Base-by-base conservation (phyloP, 2,113 vertebrate genomes). In the Leptosomus discolor region DNA sequence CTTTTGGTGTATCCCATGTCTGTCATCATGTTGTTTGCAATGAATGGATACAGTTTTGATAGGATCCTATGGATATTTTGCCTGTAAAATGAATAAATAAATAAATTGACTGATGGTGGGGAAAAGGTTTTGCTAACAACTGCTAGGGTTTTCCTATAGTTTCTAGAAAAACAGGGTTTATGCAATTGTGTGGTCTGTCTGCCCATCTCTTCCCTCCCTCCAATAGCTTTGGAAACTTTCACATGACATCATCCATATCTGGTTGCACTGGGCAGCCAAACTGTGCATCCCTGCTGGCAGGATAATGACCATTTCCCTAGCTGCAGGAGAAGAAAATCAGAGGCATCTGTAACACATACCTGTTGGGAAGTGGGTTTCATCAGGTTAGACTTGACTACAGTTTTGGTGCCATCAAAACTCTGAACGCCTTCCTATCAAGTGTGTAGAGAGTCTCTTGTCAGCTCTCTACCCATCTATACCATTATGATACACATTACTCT, bases 101-200 rank as follows among this genome's bases (percentile, higher is more conserved):
- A 53, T n/a, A 56, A 9, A 60, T 27, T 2, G 5, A 41, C 5
- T 51, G 12, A 20, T 8, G 4, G 4, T 5, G 4, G 6, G 8
- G 10, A 20, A 37, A 32, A 45, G 6, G 0, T 24, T 64, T 92
- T 77, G 29, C 8, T 45, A 41, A 81, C 15, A 69, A 15, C 45
- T 58, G 5, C 6, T 76, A 14, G 11, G 5, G 2, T 39, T 73
- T 92, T 30, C 41, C 21, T 3, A 6, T 43, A 4, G 6, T 27
- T 91, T 69, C 34, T 19, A 22, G 50, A 63, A 74, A 74, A 87
- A 61, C 16, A 53, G n/a, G 20, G 20, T 81, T 65, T 57, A 48
- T 60, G 22, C 17, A 76, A 4, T 63, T 26, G 18, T 51, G 8
- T 24, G 20, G 17, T 48, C 16, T 32, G 32, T n/a, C 16, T 87